These are phyloP conservation scores for Apocheima hispidaria DNA, from an alignment of 2,888 invertebrate genomes.

Conservation along the genomic window DNA sequence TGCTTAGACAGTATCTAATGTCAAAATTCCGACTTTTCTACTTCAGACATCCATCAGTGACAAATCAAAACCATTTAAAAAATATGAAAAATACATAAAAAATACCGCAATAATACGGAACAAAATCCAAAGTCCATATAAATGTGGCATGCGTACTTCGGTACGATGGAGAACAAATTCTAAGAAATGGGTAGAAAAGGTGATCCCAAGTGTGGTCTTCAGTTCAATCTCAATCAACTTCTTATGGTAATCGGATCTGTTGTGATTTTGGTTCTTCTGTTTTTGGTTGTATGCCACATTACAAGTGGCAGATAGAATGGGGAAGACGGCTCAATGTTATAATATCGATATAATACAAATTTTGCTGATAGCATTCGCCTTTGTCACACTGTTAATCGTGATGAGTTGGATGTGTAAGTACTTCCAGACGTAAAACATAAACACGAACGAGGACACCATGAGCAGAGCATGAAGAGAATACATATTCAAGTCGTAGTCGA, in stretches of 20 bases:
- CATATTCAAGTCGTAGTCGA: not conserved
- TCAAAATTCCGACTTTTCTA: conserved; percentile 2
- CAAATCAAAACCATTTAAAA: conserved; percentile 2
- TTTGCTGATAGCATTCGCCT: conserved; percentile 66
- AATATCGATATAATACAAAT: conserved; percentile 64
- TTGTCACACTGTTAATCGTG: conserved; percentile 65
- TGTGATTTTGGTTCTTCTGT: conserved; percentile 67
- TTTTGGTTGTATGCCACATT: conserved; percentile 70
- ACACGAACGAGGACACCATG: not conserved
- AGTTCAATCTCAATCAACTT: conserved; percentile 69
- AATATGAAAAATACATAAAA: conserved; percentile 19
- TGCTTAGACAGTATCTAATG: not conserved
- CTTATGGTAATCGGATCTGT: conserved; percentile 71
- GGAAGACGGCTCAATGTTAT: conserved; percentile 48
- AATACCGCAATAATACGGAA: not conserved
- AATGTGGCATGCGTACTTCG: conserved; percentile 27
- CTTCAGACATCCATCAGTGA: not conserved
- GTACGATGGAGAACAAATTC: conserved; percentile 43
- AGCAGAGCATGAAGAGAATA: not conserved
- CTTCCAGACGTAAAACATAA: conserved; percentile 49
- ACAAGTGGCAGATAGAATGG: conserved; percentile 61
- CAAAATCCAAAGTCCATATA: conserved; percentile 9
- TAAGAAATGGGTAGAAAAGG: conserved; percentile 50
- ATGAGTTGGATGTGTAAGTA: conserved; percentile 77
- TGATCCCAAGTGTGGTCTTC: conserved; percentile 48